phyloP scores from a whole-genome alignment of 2,797 vertebrate genomes.

The Uromys caudimaculatus region DNA sequence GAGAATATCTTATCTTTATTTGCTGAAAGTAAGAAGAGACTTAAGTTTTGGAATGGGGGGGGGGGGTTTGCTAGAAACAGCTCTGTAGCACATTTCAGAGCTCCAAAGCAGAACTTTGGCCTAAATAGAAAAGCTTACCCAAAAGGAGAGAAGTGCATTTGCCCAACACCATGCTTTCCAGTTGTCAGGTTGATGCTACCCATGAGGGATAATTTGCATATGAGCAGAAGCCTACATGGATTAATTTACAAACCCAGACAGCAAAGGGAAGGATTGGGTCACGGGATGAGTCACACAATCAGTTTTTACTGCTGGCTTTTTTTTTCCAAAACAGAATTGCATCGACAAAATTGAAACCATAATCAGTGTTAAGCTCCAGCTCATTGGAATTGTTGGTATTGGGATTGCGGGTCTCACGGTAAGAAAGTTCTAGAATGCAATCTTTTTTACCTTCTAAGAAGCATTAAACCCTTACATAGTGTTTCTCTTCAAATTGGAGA shows the following conservation, averaged over 20 bases:
- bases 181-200: background rate
- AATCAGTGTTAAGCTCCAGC: conserved; percentile 92
- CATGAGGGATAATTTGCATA: background rate
- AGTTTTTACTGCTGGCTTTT: conserved; percentile 47
- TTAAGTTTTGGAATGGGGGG: background rate
- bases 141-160: background rate
- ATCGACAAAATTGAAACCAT: conserved; percentile 90
- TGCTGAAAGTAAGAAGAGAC: background rate
- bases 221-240: background rate
- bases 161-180: background rate
- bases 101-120: background rate
- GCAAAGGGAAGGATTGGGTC: background rate
- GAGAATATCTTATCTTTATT: conserved; percentile 13
- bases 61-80: background rate
- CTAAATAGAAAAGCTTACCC: conserved; percentile 26
- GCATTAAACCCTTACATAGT: background rate
- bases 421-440: conserved; percentile 83
- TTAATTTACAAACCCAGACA: background rate
- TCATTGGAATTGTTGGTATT: conserved; percentile 95
- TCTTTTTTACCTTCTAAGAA: background rate
- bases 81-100: background rate
- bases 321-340: conserved; percentile 90
- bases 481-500: conserved; percentile 13
- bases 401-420: conserved; percentile 96
- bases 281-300: background rate